phyloP scores from a whole-genome alignment of 1,140 invertebrate genomes.

The Andricus grossulariae region DNA sequence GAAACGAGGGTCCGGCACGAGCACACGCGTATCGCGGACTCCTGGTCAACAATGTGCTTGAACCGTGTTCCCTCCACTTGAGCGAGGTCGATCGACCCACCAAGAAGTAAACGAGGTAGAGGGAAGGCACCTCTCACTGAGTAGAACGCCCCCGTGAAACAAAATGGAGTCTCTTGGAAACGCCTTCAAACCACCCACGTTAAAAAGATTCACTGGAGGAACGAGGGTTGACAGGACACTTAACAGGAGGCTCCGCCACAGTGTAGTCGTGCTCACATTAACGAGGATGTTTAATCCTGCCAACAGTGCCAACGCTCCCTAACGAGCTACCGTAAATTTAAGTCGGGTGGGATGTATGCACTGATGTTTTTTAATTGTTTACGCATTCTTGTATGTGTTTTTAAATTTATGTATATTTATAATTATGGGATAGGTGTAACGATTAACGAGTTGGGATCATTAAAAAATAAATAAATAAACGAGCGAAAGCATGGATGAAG shows the following conservation, averaged over 20 bases:
- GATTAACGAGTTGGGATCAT: conserved; percentile 10
- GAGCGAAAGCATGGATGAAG: background rate
- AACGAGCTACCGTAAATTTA: no score
- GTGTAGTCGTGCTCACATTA: background rate
- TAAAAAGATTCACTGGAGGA: conserved; percentile 4
- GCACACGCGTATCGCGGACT: conserved; percentile 69
- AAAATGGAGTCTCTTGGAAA: conserved; percentile 64
- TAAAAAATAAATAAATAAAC: background rate
- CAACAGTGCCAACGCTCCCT: conserved; percentile 13
- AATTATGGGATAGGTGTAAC: background rate
- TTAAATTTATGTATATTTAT: conserved; percentile 10
- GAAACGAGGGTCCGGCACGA: conserved; percentile 45
- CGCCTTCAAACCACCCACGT: conserved; percentile 43
- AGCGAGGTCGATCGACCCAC: conserved; percentile 55
- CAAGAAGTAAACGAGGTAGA: conserved; percentile 50
- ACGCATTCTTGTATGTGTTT: no score
- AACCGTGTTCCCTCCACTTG: conserved; percentile 60
- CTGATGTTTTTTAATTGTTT: no score
- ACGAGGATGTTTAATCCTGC: conserved; percentile 9
- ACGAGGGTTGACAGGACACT: conserved; percentile 24
- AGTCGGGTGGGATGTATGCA: no score
- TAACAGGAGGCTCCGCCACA: background rate
- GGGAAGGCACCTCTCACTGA: conserved; percentile 54
- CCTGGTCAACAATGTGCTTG: conserved; percentile 67
- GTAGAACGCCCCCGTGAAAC: conserved; percentile 60